These are phyloP conservation scores for Caradrina kadenii DNA, from an alignment of 2,888 invertebrate genomes.

Conservation along the genomic window DNA sequence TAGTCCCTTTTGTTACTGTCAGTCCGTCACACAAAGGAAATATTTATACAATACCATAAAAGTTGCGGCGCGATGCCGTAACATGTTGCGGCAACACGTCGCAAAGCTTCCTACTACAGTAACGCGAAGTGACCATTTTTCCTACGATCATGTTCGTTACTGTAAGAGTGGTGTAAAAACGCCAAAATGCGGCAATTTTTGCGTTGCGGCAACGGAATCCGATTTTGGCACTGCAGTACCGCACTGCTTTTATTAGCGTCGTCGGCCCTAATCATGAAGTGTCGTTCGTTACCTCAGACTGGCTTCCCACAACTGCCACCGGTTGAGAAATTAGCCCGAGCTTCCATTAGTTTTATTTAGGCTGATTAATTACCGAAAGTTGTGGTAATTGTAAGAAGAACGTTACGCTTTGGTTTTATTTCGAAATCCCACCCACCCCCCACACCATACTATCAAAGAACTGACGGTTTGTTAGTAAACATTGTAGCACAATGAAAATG, in stretches of 20 bases:
- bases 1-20: conserved; percentile 41
- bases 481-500: conserved; percentile 40
- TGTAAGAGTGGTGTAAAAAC: too few relatives aligned
- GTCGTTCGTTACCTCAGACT: conserved; percentile 32
- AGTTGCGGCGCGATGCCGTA: too few relatives aligned
- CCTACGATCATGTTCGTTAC: too few relatives aligned
- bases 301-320: conserved; percentile 45
- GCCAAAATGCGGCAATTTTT: too few relatives aligned
- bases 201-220: too few relatives aligned
- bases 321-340: conserved; percentile 51
- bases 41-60: conserved; percentile 20
- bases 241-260: too few relatives aligned
- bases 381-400: conserved; percentile 35
- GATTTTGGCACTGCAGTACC: too few relatives aligned
- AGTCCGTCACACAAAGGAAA: conserved; percentile 31
- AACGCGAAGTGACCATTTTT: too few relatives aligned
- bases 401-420: conserved; percentile 18
- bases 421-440: conserved; percentile 22
- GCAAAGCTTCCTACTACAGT: too few relatives aligned
- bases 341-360: conserved; percentile 55
- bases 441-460: conserved; percentile 26
- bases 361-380: conserved; percentile 60
- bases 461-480: conserved; percentile 48
- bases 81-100: too few relatives aligned
- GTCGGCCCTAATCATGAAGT: too few relatives aligned